These are phyloP conservation scores for Tokudaia tokunoshimensis DNA, from an alignment of 2,797 vertebrate species.

Conservation along the genomic window DNA sequence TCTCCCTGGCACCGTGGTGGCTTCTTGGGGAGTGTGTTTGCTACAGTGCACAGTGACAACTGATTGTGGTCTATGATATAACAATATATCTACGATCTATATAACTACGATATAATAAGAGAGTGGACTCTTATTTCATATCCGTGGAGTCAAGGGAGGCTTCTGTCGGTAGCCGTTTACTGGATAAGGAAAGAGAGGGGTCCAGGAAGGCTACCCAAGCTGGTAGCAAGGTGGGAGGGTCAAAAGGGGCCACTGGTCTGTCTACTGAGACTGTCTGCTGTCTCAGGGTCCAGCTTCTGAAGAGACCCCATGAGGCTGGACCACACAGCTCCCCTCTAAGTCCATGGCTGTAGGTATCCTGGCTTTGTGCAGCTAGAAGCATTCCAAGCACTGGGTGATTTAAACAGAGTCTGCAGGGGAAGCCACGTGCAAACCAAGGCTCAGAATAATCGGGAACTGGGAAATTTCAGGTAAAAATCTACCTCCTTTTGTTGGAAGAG, in stretches of 20 bases:
- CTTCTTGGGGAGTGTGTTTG: not conserved
- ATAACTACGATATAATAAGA: no score
- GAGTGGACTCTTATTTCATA: not conserved
- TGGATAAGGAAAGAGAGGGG: not conserved
- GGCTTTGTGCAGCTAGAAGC: not conserved
- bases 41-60: fast-evolving
- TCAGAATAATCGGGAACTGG: not conserved
- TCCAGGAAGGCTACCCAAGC: fast-evolving
- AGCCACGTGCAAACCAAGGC: not conserved
- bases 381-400: no score
- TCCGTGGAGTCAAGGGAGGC: not conserved
- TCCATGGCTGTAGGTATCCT: not conserved
- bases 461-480: not conserved
- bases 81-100: no score
- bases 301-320: fast-evolving
- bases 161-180: not conserved
- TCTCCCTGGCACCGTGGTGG: not conserved
- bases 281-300: not conserved
- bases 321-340: not conserved
- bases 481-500: not conserved
- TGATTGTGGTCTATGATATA: not conserved
- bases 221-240: fast-evolving
- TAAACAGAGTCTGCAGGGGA: not conserved
- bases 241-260: not conserved
- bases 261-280: fast-evolving